Base-by-base conservation (phyloP, 2,797 vertebrate species). In the Varecia variegata region DNA sequence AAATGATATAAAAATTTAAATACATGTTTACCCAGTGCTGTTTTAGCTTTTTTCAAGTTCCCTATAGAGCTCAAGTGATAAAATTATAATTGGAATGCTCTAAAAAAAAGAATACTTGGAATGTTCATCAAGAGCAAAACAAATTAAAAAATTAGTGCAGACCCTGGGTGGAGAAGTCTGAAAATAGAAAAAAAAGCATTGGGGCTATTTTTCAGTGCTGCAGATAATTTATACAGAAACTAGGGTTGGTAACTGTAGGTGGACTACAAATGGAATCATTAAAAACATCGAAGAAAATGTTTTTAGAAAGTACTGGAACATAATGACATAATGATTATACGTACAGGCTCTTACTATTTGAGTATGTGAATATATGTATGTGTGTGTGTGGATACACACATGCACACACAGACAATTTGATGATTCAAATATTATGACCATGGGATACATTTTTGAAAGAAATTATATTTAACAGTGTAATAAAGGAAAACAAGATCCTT, bases 101-200 rank as follows among this genome's bases (percentile, higher is more conserved):
- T 56, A 86, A 38, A 91, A 94, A 15, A 83, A 96, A 40, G n/a
- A 92, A 95, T 30, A 80, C 5, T 93, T 67, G 67, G 15, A 43
- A 43, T 67, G n/a, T 76, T 85, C 35, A 25, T 9, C 40, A 52
- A 94, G 4, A 67, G 3, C 25, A 86, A 92, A 92, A 56, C 15
- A 77, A 95, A 82, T n/a, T 20, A 0, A n/a, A 50, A 87, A 84
- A 47, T 58, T 54, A 58, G 2, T 45, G 43, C 30, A 84, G 45
- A 79, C 8, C 0, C 15, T 68, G 18, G 58, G 20, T 15, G 62
- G 71, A 79, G 47, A 65, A 20, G 76, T 35, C 3, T 35, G 2
- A 32, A 82, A 74, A 32, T 76, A 56, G 2, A 15, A 11, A 47
- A 47, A 71, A 52, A 40, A 79, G 23, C 0, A 11, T 2, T 25